Evolutionary conservation across 1,140 invertebrate species (phyloP).

Genomic region (Conopomorpha cramerella): DNA sequence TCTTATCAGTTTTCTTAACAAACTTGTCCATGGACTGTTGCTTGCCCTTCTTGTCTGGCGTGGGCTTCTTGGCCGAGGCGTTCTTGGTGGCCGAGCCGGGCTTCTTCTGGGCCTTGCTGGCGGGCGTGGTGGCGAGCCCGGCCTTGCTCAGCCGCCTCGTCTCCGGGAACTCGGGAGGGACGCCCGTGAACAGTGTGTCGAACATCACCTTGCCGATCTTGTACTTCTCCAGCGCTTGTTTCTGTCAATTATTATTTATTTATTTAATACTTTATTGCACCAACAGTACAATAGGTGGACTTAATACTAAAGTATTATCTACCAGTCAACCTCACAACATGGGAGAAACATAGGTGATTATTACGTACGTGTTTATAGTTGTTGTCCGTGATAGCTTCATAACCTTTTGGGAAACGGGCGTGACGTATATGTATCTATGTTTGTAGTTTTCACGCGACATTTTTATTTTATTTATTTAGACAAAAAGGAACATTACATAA

Average conservation of each 20-base stretch:
- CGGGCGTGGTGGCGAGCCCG: conserved; percentile 33
- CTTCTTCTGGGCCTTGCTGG: conserved; percentile 44
- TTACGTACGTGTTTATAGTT: no score
- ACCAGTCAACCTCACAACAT: no score
- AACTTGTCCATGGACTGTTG: conserved; percentile 71
- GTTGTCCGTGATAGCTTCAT: no score
- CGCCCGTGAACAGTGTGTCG: conserved; percentile 82
- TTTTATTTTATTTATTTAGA: no score
- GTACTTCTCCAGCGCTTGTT: conserved; percentile 70
- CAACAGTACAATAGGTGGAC: no score
- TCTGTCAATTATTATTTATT: conserved; percentile 42
- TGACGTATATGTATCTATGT: no score
- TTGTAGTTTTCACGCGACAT: no score
- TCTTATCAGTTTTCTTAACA: conserved; percentile 64
- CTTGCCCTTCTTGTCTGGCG: conserved; percentile 55
- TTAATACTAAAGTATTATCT: no score
- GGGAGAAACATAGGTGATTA: no score
- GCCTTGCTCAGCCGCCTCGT: conserved; percentile 62
- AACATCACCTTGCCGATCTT: conserved; percentile 74
- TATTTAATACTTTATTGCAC: no score
- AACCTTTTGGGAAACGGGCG: no score
- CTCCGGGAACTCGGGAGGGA: conserved; percentile 72
- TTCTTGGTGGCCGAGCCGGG: conserved; percentile 64
- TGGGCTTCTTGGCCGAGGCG: conserved; percentile 59
- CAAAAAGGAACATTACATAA: no score